Conservation (phyloP, 2,797 vertebrate species). For the Paramormyrops hopkinsi region DNA sequence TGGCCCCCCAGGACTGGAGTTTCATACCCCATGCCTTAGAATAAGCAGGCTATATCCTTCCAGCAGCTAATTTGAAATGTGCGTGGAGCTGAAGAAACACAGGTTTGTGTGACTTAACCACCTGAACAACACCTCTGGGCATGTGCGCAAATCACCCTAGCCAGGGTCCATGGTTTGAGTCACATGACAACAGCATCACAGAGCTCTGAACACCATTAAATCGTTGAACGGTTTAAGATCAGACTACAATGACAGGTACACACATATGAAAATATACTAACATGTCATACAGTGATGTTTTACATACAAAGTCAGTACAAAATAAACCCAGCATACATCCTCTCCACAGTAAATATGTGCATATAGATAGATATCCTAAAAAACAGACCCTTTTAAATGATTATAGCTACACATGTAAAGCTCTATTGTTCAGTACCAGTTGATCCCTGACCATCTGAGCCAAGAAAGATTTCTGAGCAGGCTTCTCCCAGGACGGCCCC, state of each 20-base stretch:
- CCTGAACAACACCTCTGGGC: slow-evolving; percentile 28
- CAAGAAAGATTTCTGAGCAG: slow-evolving; percentile 65
- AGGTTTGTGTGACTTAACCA: slow-evolving; percentile 39
- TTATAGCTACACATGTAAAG: slow-evolving; percentile 50
- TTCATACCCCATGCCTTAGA: background rate
- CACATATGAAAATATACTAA: slow-evolving; percentile 39
- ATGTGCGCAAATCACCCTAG: background rate
- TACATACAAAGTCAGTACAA: slow-evolving; percentile 71
- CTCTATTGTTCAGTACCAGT: slow-evolving; percentile 52
- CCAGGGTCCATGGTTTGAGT: slow-evolving; percentile 36
- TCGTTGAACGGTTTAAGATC: slow-evolving; percentile 31
- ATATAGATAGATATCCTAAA: slow-evolving; percentile 54
- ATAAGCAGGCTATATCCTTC: slow-evolving; percentile 13
- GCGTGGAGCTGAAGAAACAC: slow-evolving; percentile 41
- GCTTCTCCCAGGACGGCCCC: slow-evolving; percentile 37
- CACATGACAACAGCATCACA: slow-evolving; percentile 40
- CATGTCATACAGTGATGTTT: slow-evolving; percentile 55
- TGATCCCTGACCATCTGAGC: slow-evolving; percentile 73
- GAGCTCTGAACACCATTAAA: slow-evolving; percentile 32
- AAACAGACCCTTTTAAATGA: slow-evolving; percentile 46
- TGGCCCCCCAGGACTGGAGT: background rate
- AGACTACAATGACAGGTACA: slow-evolving; percentile 39
- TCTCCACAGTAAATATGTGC: slow-evolving; percentile 81
- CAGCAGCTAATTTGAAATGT: slow-evolving; percentile 29
- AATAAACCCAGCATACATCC: slow-evolving; percentile 71